Conservation (phyloP, 2,113 vertebrate genomes). For the Choloepus hoffmanni region DNA sequence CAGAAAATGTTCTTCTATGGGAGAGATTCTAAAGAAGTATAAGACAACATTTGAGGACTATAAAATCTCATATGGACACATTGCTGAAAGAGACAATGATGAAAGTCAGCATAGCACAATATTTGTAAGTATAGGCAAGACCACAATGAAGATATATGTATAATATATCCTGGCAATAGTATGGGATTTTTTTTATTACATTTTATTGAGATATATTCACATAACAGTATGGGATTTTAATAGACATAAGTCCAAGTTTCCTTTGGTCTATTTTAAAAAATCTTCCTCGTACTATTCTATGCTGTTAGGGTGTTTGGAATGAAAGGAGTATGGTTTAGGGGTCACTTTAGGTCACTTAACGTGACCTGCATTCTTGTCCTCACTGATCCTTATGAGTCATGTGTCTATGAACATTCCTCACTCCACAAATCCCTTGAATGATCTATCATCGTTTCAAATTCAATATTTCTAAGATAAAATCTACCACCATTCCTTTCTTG, state of each 20-base stretch:
- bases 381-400: neutral
- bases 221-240: neutral
- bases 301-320: neutral
- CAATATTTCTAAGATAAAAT: neutral
- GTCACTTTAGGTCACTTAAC: neutral
- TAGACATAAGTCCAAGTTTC: neutral
- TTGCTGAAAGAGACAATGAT: neutral
- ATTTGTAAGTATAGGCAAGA: neutral
- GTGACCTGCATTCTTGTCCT: neutral
- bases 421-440: neutral
- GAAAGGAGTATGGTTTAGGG: neutral
- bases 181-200: no score
- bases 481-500: neutral
- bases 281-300: neutral
- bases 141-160: neutral
- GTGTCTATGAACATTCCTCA: neutral
- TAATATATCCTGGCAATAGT: neutral
- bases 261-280: neutral
- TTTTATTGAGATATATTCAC: no score
- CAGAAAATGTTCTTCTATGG: neutral
- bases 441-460: conserved; percentile 20
- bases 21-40: neutral
- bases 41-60: neutral
- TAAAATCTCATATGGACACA: neutral
- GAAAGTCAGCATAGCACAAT: neutral